These are phyloP conservation scores for Pollimyrus isidori DNA, from an alignment of 2,113 vertebrate species.

Conservation along the genomic window DNA sequence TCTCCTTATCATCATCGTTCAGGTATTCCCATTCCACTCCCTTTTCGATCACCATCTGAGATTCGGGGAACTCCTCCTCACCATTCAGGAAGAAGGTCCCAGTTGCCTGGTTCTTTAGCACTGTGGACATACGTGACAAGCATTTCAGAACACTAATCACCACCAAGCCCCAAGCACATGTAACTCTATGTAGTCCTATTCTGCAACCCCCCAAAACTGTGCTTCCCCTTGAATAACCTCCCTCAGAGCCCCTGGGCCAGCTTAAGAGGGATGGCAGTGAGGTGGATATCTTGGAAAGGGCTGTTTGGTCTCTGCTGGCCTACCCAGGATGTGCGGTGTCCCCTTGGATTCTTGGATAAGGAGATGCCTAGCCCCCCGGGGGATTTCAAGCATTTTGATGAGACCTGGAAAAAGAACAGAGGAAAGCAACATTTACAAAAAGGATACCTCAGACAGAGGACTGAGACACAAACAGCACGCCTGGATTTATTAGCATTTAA, in stretches of 20 bases:
- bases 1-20: conserved; percentile 80
- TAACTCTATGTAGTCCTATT: not conserved
- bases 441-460: not conserved
- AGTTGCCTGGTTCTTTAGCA: conserved; percentile 82
- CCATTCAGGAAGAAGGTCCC: conserved; percentile 83
- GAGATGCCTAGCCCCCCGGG: conserved; percentile 83
- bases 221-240: not conserved
- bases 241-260: not conserved
- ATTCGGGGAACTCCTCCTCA: conserved; percentile 71
- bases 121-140: conserved; percentile 44
- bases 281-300: not conserved
- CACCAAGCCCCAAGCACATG: not conserved
- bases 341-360: conserved; percentile 83
- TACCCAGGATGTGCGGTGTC: conserved; percentile 78
- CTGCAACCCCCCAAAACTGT: not conserved
- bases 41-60: conserved; percentile 80
- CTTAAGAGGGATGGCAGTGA: not conserved
- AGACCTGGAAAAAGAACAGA: conserved; percentile 62
- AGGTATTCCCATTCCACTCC: conserved; percentile 93
- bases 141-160: not conserved
- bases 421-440: not conserved
- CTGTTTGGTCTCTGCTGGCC: conserved; percentile 21
- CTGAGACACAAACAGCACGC: not conserved
- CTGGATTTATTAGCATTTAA: not conserved
- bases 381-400: conserved; percentile 91